These are phyloP conservation scores for Edolisoma coerulescens DNA, from an alignment of 2,113 vertebrate genomes.

Conservation along the genomic window DNA sequence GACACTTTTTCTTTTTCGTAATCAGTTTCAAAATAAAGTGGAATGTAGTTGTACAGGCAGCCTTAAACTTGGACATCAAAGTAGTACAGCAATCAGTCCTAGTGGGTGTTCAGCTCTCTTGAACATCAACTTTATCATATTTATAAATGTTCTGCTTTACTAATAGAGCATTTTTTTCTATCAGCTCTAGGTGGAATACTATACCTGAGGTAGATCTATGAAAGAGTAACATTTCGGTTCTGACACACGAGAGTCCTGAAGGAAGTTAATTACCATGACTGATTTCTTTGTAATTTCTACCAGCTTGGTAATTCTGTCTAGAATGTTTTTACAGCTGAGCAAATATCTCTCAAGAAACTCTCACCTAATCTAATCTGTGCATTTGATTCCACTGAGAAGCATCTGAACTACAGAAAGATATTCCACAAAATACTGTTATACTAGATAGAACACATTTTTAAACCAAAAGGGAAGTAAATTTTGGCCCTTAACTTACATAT, in stretches of 20 bases:
- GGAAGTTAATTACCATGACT: slow-evolving; percentile 19
- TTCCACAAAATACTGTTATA: not conserved
- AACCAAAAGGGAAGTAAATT: not conserved
- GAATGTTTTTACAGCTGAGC: not conserved
- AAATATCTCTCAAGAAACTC: not conserved
- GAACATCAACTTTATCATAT: slow-evolving; percentile 36
- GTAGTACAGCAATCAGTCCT: not conserved
- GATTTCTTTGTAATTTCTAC: slow-evolving; percentile 43
- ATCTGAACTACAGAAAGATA: not conserved
- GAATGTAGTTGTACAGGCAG: not conserved
- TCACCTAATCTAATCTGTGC: not conserved
- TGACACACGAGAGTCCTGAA: slow-evolving; percentile 19
- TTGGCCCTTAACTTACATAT: not conserved
- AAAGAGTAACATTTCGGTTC: slow-evolving; percentile 35
- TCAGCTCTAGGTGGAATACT: slow-evolving; percentile 11
- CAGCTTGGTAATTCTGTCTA: not conserved
- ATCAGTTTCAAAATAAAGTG: slow-evolving; percentile 53
- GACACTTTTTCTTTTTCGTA: slow-evolving; percentile 10
- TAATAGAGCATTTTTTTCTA: slow-evolving; percentile 52
- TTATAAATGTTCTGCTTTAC: slow-evolving; percentile 53
- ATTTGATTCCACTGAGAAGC: not conserved
- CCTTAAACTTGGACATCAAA: slow-evolving; percentile 17
- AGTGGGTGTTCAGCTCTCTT: not conserved
- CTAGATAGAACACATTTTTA: not conserved
- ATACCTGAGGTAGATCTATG: slow-evolving; percentile 31